These are phyloP conservation scores for Leiothrix lutea DNA, from an alignment of 2,113 vertebrate species.

Conservation along the genomic window DNA sequence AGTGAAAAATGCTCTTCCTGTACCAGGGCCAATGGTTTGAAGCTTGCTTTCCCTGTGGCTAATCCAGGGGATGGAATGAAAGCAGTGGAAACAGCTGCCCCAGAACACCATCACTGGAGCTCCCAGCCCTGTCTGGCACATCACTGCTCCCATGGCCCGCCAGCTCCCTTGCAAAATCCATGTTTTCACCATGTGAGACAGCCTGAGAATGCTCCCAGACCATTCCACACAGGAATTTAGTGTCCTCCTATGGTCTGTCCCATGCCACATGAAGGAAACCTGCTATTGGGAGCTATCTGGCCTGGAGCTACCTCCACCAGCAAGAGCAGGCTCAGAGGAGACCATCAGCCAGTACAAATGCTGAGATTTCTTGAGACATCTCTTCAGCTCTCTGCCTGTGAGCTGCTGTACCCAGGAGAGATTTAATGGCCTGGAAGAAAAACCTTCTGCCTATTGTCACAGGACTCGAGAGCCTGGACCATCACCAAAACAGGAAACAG, in stretches of 20 bases:
- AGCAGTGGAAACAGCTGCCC: neutral
- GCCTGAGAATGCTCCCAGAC: neutral
- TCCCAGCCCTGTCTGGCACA: neutral
- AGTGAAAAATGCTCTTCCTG: neutral
- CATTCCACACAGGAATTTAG: neutral
- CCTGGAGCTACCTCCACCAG: neutral
- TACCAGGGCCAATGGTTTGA: neutral
- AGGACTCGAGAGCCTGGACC: neutral
- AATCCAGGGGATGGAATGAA: fast-evolving
- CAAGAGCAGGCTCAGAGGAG: neutral
- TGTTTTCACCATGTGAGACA: neutral
- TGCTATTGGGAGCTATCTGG: neutral
- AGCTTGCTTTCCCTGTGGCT: neutral
- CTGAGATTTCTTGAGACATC: neutral
- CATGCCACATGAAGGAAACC: neutral
- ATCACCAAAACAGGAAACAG: slow-evolving; percentile 17
- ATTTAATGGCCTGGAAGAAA: slow-evolving; percentile 2
- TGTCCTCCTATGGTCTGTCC: neutral
- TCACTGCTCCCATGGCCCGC: neutral
- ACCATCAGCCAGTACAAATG: neutral
- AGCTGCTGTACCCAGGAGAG: neutral
- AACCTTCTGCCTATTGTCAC: slow-evolving; percentile 5
- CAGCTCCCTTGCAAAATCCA: neutral
- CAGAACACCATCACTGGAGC: fast-evolving
- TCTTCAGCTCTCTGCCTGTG: neutral